phyloP scores from a whole-genome alignment of 2,797 vertebrate genomes.

The Dipus sagitta region DNA sequence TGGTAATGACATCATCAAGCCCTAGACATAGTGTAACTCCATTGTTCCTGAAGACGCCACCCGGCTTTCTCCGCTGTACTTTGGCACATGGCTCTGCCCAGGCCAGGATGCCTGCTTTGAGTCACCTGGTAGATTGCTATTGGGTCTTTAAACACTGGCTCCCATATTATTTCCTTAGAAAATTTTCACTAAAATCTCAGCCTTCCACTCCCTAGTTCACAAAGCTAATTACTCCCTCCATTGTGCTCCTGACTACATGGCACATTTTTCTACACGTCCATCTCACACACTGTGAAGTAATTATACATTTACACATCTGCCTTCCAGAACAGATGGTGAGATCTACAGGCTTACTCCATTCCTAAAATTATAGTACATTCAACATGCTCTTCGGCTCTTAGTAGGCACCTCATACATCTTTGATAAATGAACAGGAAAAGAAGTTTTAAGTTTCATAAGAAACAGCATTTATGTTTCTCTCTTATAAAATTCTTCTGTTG shows the following conservation, averaged over 20 bases:
- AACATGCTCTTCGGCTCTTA: neutral
- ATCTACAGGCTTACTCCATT: neutral
- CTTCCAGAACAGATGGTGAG: slow-evolving; percentile 31
- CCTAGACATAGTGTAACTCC: neutral
- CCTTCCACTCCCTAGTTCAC: neutral
- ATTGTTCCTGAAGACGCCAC: neutral
- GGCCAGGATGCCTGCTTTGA: neutral
- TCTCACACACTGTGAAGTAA: neutral
- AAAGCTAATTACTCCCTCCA: neutral
- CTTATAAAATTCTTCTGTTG: slow-evolving; percentile 3
- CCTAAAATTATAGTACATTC: neutral
- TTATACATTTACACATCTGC: neutral
- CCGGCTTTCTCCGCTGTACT: neutral
- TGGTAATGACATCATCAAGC: neutral
- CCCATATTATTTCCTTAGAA: neutral
- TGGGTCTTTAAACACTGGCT: neutral
- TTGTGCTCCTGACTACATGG: neutral
- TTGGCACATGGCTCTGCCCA: neutral
- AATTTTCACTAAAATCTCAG: neutral
- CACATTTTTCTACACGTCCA: neutral
- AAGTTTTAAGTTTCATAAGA: neutral
- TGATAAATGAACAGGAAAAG: slow-evolving; percentile 42
- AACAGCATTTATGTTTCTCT: slow-evolving; percentile 29
- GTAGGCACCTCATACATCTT: slow-evolving; percentile 1
- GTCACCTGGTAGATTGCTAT: neutral